Percentiles rank a stretch among this genome's conserved stretches.
These are phyloP conservation scores for Cephus pygmeus DNA, from an alignment of 2,888 invertebrate species.

Conservation along the genomic window DNA sequence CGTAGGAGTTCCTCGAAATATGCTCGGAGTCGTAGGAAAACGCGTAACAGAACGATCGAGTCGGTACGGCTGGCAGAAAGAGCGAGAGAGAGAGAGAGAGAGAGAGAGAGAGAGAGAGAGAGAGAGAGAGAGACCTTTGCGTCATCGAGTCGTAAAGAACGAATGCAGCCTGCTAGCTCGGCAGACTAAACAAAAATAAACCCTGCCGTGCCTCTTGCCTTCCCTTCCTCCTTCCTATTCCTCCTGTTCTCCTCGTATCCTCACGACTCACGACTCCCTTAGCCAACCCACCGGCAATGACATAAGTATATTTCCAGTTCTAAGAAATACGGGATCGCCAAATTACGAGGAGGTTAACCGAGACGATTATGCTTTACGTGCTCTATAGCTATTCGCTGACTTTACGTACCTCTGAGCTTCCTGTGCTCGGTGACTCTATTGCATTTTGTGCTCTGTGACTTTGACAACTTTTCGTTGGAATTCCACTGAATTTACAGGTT, in stretches of 20 bases:
- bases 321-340: conserved; percentile 27
- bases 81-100: background rate
- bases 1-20: background rate
- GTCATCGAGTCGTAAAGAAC: conserved; percentile 2
- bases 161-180: conserved; percentile 5
- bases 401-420: background rate
- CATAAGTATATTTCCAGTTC: conserved; percentile 36
- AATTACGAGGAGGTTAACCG: conserved; percentile 6
- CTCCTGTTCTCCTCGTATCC: background rate
- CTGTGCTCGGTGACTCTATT: background rate
- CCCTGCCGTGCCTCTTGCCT: conserved; percentile 19
- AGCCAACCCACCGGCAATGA: conserved; percentile 31
- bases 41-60: background rate
- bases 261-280: conserved; percentile 2
- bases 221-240: background rate
- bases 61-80: background rate
- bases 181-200: conserved; percentile 52
- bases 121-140: conserved; percentile 7
- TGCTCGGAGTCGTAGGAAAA: background rate
- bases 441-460: background rate
- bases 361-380: conserved; percentile 14
- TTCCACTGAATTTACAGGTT: background rate
- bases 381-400: background rate
- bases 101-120: background rate
- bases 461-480: background rate